phyloP scores from a whole-genome alignment of 2,113 vertebrate species.

The Guaruba guarouba region DNA sequence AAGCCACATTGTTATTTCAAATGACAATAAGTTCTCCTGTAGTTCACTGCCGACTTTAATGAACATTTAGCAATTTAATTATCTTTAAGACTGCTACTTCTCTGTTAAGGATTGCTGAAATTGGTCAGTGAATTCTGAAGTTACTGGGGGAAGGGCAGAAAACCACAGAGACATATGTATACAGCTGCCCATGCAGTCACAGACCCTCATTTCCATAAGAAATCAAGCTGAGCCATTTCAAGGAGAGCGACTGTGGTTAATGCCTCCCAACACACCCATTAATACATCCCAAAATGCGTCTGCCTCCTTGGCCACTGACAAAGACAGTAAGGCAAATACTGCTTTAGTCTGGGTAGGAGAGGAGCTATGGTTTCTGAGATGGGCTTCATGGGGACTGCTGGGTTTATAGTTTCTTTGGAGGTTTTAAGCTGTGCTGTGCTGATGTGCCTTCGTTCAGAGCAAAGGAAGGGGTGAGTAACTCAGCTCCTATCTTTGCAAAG shows the following conservation, averaged over 20 bases:
- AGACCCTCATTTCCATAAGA: slow-evolving; percentile 15
- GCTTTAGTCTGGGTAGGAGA: not conserved
- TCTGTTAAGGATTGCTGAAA: not conserved
- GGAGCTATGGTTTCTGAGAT: not conserved
- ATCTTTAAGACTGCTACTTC: not conserved
- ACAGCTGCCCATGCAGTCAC: not conserved
- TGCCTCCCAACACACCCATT: not conserved
- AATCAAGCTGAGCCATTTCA: slow-evolving; percentile 15
- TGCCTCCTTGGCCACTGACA: not conserved
- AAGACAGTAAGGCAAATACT: not conserved
- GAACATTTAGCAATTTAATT: slow-evolving; percentile 8
- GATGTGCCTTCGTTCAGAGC: not conserved
- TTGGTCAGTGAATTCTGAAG: slow-evolving; percentile 6
- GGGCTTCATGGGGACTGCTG: not conserved
- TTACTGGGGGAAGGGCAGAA: not conserved
- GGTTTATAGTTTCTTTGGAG: not conserved
- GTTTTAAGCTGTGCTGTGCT: not conserved
- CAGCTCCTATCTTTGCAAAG: not conserved
- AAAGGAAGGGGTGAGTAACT: not conserved
- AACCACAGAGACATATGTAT: not conserved
- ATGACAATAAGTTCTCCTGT: not conserved
- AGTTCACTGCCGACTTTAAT: not conserved
- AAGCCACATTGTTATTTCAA: slow-evolving; percentile 14
- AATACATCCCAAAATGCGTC: not conserved
- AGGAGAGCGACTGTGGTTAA: not conserved